Base-by-base conservation (phyloP, 2,888 invertebrate species). In the Drosophila mimetica region DNA sequence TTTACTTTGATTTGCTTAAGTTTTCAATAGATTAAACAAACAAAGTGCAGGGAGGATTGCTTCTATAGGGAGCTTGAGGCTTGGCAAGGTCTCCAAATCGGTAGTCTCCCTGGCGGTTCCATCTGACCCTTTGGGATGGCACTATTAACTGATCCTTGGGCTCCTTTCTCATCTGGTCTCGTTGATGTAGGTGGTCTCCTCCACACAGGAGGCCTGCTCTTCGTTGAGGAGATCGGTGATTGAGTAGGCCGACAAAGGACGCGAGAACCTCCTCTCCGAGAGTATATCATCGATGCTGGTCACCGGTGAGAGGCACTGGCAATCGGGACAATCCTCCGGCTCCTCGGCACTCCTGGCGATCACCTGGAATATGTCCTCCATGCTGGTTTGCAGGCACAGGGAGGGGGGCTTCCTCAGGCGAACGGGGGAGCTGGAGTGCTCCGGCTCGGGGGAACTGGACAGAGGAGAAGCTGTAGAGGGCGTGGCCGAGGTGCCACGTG, bases 181-280 rank as follows among this genome's bases (percentile, higher is more conserved):
- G 37, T 83, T 88, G 34, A 90, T 72, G 51, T 76, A 89, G 22
- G 83, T 59, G 30, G 85, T 42, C 52, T 79, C 81, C 9, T 90
- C 90, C 65, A 79, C 28, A 4, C 64, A 60, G 47, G 69, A 34
- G 37, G 75, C 51, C 60, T 80, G 81, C 71, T 90, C 90, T 64
- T 91, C 91, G 64, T 89, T 89, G 34, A 92, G 82, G 67, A 92
- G 86, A 82, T 92, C 92, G 47, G 91, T 91, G 72, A 92, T 92
- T 70, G 92, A 92, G 75, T 92, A 92, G 13, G 91, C 91, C 16
- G 92, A 92, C 13, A 92, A 66, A 0, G 91, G 89, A 0, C 91
- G 75, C 0, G 92, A 92, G 64, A 92, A 86, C 3, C 91, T 71
- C 0, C 91, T 89, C 69, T 91, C 90, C 8, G 89, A 89, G 42